Evolutionary conservation across 2,888 invertebrate species (phyloP).

Genomic region (Dexiosoma caninum): DNA sequence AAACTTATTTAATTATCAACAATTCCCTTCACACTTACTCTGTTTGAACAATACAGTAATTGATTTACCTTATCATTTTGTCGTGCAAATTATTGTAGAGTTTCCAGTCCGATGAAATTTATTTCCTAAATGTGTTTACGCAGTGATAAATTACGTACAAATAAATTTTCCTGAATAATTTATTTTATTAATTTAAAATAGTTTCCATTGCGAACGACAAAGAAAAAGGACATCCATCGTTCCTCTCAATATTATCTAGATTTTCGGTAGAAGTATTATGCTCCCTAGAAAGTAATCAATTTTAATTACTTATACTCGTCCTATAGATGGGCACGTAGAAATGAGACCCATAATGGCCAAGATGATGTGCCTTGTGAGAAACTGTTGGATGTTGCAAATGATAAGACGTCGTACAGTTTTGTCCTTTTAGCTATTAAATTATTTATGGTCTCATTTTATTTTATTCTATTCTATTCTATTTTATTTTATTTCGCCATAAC

Average conservation of each 20-base stretch:
- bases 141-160: neutral
- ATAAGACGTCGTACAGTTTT: neutral
- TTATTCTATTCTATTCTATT: neutral
- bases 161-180: constrained; percentile 9
- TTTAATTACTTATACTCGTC: constrained; percentile 48
- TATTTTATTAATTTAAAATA: no score
- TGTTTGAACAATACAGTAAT: no score
- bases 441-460: neutral
- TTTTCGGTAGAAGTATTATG: constrained; percentile 4
- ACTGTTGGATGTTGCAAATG: neutral
- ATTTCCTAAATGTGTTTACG: neutral
- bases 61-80: neutral
- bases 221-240: neutral
- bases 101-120: neutral
- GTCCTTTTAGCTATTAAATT: neutral
- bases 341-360: neutral
- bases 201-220: neutral
- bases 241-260: neutral
- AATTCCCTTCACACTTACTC: no score
- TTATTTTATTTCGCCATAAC: constrained; percentile 8
- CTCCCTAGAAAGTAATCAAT: constrained; percentile 56
- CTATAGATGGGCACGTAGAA: neutral
- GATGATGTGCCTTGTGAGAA: neutral
- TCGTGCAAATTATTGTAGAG: neutral
- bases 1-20: no score